Evolutionary conservation across 64 coral and sea anemone genomes (phyloP), one percentile per base, ranked within the genome.

Genomic region (Montipora cactus): DNA sequence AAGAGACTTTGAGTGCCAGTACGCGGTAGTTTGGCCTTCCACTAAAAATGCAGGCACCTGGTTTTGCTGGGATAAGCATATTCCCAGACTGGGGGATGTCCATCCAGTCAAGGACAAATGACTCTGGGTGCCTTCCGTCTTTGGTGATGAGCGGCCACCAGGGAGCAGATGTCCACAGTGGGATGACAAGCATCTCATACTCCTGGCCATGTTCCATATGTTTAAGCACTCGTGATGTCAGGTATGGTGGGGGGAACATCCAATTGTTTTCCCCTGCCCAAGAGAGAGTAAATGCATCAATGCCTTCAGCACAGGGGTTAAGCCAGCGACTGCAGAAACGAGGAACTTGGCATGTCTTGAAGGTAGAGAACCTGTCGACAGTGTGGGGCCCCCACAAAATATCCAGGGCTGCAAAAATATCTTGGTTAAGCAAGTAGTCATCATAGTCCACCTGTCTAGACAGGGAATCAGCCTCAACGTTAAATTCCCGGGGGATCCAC

Each of bases 231-330:
- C n/a, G 25, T 0, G 89, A 18, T 22, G 81, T 73, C 25, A 91
- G 59, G 50, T 64, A 71, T 44, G 89, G 89, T 80, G 89, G 89
- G 48, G 77, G 89, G 75, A 81, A 81, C 47, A 81, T 67, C 89
- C 89, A 91, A 22, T 71, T 91, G 78, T 91, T 91, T 45, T 91
- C 47, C 20, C 69, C n/a, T 16, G 88, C 14, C 89, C 89, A 90
- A 9, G 8, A 80, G 13, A 90, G 52, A 48, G 59, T 90, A 59
- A 90, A 90, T 9, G 68, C 81, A 76, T 85, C 71, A 3, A 55
- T 53, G 13, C 67, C 61, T 79, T 80, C 79, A 22, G 64, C 74
- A 25, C 23, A 79, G 47, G 79, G 80, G 49, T 84, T 92, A 4
- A 18, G 69, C 51, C 44, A 78, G 14, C 19, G 13, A 47, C 89